Evolutionary conservation across 2,113 vertebrate species (phyloP).

Genomic region (Sinocyclocheilus anshuiensis): DNA sequence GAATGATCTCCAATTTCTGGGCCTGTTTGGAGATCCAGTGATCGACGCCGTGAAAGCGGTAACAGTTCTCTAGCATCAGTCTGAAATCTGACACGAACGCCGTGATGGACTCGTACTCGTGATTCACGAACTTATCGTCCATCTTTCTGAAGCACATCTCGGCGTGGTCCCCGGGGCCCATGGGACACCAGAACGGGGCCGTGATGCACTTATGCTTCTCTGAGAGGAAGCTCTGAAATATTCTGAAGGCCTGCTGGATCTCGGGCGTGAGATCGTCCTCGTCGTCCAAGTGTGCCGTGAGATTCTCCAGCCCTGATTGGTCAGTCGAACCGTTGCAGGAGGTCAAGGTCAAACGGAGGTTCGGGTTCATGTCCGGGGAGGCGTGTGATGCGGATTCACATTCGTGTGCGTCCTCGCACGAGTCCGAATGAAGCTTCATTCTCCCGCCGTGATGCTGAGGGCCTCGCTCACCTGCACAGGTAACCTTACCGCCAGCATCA

Average conservation of each 20-base stretch:
- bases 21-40: slow-evolving; percentile 97
- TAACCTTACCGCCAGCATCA: slow-evolving; percentile 12
- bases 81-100: slow-evolving; percentile 95
- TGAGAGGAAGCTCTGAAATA: slow-evolving; percentile 85
- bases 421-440: slow-evolving; percentile 53
- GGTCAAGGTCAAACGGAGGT: slow-evolving; percentile 51
- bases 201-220: slow-evolving; percentile 89
- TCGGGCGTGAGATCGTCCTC: slow-evolving; percentile 83
- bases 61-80: slow-evolving; percentile 91
- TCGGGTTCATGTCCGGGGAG: neutral
- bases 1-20: slow-evolving; percentile 93
- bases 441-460: slow-evolving; percentile 12
- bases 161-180: slow-evolving; percentile 63
- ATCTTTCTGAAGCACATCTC: slow-evolving; percentile 84
- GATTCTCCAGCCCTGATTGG: slow-evolving; percentile 53
- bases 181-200: slow-evolving; percentile 81
- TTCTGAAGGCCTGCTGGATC: slow-evolving; percentile 87
- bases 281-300: slow-evolving; percentile 45
- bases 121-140: slow-evolving; percentile 86
- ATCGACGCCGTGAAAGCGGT: slow-evolving; percentile 89
- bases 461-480: slow-evolving; percentile 20
- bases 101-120: slow-evolving; percentile 85
- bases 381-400: slow-evolving; percentile 8
- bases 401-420: slow-evolving; percentile 4
- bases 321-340: slow-evolving; percentile 59